These are phyloP conservation scores for Anastrepha obliqua DNA, from an alignment of 1,140 invertebrate species.

Conservation along the genomic window DNA sequence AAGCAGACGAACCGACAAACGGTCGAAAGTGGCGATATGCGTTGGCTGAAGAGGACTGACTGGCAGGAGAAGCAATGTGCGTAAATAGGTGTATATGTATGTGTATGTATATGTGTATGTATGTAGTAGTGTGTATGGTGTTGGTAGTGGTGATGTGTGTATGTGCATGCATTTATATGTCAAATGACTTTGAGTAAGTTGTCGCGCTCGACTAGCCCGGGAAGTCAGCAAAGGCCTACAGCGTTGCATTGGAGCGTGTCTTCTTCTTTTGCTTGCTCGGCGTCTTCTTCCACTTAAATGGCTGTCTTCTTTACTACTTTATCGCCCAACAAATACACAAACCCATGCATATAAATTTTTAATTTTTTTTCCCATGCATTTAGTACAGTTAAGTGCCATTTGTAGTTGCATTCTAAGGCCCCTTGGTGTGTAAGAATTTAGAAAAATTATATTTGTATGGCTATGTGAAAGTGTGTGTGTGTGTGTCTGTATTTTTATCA, in stretches of 20 bases:
- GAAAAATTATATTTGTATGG: neutral
- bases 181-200: neutral
- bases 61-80: neutral
- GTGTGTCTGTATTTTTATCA: neutral
- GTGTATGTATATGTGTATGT: neutral
- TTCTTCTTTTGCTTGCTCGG: neutral
- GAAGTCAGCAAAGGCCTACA: slow-evolving; percentile 3
- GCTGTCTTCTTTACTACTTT: neutral
- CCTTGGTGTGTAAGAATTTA: neutral
- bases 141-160: neutral
- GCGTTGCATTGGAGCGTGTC: neutral
- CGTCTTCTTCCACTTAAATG: neutral
- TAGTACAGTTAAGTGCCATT: slow-evolving; percentile 31
- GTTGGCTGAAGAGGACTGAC: neutral
- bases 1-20: neutral
- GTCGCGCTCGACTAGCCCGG: neutral
- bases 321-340: neutral
- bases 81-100: neutral
- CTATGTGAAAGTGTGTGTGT: neutral
- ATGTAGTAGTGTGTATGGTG: neutral
- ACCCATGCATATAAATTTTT: neutral
- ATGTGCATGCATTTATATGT: neutral
- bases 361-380: neutral
- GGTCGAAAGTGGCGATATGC: neutral
- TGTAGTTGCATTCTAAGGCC: neutral